These are phyloP conservation scores for Drosophila kepulauana DNA, from an alignment of 1,140 invertebrate species.

Conservation along the genomic window DNA sequence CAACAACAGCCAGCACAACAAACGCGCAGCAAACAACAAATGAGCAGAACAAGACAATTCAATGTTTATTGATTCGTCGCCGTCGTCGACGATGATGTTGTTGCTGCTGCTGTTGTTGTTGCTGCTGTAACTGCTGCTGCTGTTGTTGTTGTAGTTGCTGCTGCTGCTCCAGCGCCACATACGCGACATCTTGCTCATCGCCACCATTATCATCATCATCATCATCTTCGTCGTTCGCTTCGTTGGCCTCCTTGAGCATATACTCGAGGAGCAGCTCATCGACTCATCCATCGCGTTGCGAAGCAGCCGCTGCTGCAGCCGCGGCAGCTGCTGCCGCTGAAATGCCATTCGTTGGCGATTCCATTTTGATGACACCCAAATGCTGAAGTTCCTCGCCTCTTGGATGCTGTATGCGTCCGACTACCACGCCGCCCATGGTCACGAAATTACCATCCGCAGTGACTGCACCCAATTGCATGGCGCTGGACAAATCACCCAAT, in stretches of 20 bases:
- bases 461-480: conserved; percentile 75
- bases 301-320: conserved; percentile 38
- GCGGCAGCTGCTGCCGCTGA: conserved; percentile 40
- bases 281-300: conserved; percentile 80
- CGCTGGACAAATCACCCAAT: conserved; percentile 73
- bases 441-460: conserved; percentile 81
- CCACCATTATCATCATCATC: conserved; percentile 20
- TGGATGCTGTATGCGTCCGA: conserved; percentile 77
- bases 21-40: conserved; percentile 11
- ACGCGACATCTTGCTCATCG: conserved; percentile 47
- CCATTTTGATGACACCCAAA: conserved; percentile 79
- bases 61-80: conserved; percentile 24
- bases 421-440: conserved; percentile 81
- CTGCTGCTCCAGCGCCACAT: conserved; percentile 28
- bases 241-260: conserved; percentile 62
- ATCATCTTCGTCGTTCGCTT: conserved; percentile 43
- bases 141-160: conserved; percentile 25
- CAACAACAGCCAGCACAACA: conserved; percentile 19
- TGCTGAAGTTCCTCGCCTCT: conserved; percentile 74
- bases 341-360: conserved; percentile 74
- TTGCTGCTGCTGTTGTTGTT: conserved; percentile 22
- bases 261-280: conserved; percentile 73
- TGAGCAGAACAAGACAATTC: background rate
- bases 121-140: conserved; percentile 15
- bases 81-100: conserved; percentile 21